These are phyloP conservation scores for Istiophorus platypterus DNA, from an alignment of 2,113 vertebrate genomes.

Conservation along the genomic window DNA sequence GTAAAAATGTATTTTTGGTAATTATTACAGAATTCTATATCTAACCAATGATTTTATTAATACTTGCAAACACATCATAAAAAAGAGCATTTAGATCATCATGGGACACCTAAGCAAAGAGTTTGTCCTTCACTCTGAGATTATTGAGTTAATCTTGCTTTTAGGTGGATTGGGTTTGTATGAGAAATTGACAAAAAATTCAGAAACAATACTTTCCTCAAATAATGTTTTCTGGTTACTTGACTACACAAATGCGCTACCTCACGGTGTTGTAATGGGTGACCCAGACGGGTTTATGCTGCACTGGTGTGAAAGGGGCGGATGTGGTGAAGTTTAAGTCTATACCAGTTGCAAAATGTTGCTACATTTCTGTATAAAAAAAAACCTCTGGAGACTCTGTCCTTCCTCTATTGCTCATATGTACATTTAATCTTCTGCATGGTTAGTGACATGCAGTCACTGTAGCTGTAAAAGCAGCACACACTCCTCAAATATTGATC, in stretches of 20 bases:
- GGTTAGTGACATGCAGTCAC: neutral
- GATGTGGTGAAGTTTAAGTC: neutral
- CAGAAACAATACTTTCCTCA: neutral
- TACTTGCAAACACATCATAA: too few relatives aligned
- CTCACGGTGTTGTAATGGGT: neutral
- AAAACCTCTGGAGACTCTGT: constrained; percentile 15
- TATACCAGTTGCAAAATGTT: neutral
- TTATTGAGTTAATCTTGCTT: too few relatives aligned
- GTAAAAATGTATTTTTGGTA: neutral
- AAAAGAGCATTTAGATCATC: too few relatives aligned
- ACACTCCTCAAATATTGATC: constrained; percentile 56
- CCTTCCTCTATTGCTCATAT: neutral
- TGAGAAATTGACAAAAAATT: neutral
- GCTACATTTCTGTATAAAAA: neutral
- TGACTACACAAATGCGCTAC: neutral
- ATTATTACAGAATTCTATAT: too few relatives aligned
- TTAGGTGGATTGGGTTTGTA: neutral
- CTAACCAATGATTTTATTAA: too few relatives aligned
- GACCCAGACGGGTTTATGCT: neutral
- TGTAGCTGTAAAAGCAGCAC: constrained; percentile 5
- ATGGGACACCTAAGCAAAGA: too few relatives aligned
- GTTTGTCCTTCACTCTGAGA: too few relatives aligned
- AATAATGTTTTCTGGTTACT: neutral
- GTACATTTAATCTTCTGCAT: constrained; percentile 9
- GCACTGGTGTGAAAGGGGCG: neutral